Evolutionary conservation across 2,797 vertebrate genomes (phyloP), one percentile per base, ranked within the genome.

Genomic region (Leptatherina wallacei): DNA sequence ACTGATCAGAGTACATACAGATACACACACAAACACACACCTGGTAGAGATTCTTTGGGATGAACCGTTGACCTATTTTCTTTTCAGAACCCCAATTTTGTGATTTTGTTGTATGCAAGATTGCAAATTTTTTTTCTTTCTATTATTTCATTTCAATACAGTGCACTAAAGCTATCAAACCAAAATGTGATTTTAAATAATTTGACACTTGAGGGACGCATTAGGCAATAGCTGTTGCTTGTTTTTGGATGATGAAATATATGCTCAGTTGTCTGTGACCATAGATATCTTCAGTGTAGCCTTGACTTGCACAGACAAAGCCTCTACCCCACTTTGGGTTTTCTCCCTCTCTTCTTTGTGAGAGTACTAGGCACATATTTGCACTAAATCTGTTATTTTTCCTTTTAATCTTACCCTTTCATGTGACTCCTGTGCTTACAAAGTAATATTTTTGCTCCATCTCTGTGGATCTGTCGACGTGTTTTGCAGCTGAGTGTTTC

Each of bases 21-120:
- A 11, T 35, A 36, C 51, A 13, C 10, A 27, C 33, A 52, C 27
- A 13, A 12, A 65, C 42, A 47, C 40, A 47, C 47, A 56, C 56
- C 27, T 38, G 6, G 30, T 74, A 68, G 65, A 80, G 78, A 91
- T 86, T 88, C 80, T 67, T 81, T 36, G 14, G 70, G 35, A 73
- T 73, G 42, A 71, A 77, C 57, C 20, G 24, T n/a, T 89, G 76
- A 89, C 77, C 85, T 47, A 71, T 85, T 88, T 72, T 11, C 68
- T 67, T 68, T 56, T 68, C 14, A 32, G 9, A 4, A 3, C 29
- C 69, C 42, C 33, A 27, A 8, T 24, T 73, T n/a, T 32, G 1
- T 9, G 0, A 56, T 32, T 56, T 32, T 18, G 27, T 20, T 30
- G 9, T 49, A 11, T 49, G n/a, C 9, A 49, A 9, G 18, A 22